These are phyloP conservation scores for Mus minutoides DNA, from an alignment of 2,797 vertebrate species.

Conservation along the genomic window DNA sequence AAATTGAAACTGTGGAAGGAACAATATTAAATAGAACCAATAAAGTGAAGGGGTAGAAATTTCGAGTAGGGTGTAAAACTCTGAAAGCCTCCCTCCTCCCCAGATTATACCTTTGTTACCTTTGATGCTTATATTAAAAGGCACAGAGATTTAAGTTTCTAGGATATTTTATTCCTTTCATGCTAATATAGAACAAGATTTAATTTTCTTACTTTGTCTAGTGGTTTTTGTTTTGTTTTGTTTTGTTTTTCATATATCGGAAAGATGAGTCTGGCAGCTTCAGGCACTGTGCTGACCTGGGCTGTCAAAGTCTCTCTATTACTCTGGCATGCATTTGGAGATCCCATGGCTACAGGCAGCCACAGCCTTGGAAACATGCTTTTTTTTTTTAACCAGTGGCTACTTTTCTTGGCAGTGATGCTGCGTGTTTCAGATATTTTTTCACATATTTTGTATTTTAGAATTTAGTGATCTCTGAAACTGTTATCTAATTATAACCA, in stretches of 20 bases:
- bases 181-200: background rate
- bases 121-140: background rate
- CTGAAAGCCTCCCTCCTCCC: background rate
- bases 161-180: constrained; percentile 25
- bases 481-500: background rate
- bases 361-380: too few relatives aligned
- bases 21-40: background rate
- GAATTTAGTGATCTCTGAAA: constrained; percentile 8
- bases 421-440: background rate
- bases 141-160: background rate
- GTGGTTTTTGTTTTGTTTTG: background rate
- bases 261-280: too few relatives aligned
- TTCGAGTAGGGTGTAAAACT: background rate
- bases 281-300: too few relatives aligned
- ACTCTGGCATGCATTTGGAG: too few relatives aligned
- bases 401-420: background rate
- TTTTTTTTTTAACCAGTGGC: background rate
- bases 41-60: background rate
- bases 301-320: too few relatives aligned
- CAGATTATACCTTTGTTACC: background rate
- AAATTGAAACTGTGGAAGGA: background rate
- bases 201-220: background rate
- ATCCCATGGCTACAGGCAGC: too few relatives aligned
- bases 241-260: too few relatives aligned
- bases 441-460: background rate